Conservation (phyloP, 2,113 vertebrate genomes). For the Apteryx mantelli region DNA sequence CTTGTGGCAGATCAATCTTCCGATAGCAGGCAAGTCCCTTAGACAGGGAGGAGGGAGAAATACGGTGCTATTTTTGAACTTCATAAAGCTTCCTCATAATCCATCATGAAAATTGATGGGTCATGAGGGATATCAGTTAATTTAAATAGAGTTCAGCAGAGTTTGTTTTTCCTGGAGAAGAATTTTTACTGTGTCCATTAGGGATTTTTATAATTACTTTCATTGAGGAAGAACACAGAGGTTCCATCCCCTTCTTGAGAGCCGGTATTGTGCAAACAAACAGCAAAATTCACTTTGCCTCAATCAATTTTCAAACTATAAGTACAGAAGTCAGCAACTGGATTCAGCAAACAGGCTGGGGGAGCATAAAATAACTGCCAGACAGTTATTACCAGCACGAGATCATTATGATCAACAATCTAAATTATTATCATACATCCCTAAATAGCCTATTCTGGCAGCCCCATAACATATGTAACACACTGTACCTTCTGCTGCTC, state of each 20-base stretch:
- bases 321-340: not conserved
- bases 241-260: not conserved
- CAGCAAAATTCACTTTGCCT: not conserved
- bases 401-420: slow-evolving; percentile 53
- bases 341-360: slow-evolving; percentile 14
- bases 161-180: slow-evolving; percentile 23
- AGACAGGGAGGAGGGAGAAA: not conserved
- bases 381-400: slow-evolving; percentile 40
- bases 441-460: slow-evolving; percentile 47
- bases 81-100: not conserved
- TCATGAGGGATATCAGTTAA: slow-evolving; percentile 23
- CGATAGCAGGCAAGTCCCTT: not conserved
- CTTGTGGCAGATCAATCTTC: not conserved
- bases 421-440: slow-evolving; percentile 56
- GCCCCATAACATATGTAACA: slow-evolving; percentile 2
- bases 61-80: not conserved
- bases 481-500: slow-evolving; percentile 39
- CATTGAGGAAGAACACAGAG: not conserved
- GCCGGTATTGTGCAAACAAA: slow-evolving; percentile 4
- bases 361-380: slow-evolving; percentile 52
- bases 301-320: slow-evolving; percentile 1
- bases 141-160: slow-evolving; percentile 14
- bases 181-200: not conserved
- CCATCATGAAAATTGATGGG: slow-evolving; percentile 8
- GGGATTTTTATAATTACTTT: not conserved